These are phyloP conservation scores for Misgurnus mizolepis DNA, from an alignment of 2,113 vertebrate genomes.

Conservation along the genomic window DNA sequence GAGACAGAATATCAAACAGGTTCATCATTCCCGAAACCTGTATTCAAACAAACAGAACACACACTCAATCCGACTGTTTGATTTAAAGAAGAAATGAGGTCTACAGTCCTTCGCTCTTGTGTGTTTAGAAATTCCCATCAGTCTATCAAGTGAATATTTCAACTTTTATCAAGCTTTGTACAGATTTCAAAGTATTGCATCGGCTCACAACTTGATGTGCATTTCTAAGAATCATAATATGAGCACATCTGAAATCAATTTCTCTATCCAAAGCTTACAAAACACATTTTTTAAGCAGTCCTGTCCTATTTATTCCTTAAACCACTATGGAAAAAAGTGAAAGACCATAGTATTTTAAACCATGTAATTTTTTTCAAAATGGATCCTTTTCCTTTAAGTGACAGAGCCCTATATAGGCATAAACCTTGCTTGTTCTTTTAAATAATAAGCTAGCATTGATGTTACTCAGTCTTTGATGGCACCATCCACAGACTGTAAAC, in stretches of 20 bases:
- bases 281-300: background rate
- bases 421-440: background rate
- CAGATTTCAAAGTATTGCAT: background rate
- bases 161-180: background rate
- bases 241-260: background rate
- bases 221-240: background rate
- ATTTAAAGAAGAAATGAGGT: constrained; percentile 8
- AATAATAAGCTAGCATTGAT: background rate
- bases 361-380: no score
- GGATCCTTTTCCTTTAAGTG: background rate
- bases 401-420: background rate
- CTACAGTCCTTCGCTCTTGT: background rate
- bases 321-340: background rate
- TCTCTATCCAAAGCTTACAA: background rate
- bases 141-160: background rate
- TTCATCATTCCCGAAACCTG: constrained; percentile 22
- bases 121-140: constrained; percentile 3
- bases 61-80: background rate
- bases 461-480: background rate
- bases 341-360: constrained; percentile 3
- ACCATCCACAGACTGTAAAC: no score
- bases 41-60: constrained; percentile 26
- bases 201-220: background rate
- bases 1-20: constrained; percentile 10
- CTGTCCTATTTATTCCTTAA: background rate